Conservation (phyloP, 2,888 invertebrate genomes). For the Trachelus tabidus region DNA sequence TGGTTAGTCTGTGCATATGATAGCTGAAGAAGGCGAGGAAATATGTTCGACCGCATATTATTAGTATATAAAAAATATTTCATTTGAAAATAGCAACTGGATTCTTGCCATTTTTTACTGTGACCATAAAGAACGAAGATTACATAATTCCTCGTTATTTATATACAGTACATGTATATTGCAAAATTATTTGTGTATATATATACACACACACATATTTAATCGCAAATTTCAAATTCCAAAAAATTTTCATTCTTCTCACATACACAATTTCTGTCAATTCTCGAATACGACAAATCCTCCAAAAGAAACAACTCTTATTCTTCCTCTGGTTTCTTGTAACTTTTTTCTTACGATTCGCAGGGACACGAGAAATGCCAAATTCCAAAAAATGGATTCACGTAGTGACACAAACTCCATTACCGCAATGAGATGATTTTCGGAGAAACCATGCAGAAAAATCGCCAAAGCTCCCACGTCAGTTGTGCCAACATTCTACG, state of each 20-base stretch:
- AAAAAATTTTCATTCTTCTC: background rate
- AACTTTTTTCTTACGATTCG: background rate
- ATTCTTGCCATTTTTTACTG: background rate
- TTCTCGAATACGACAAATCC: background rate
- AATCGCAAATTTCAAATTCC: background rate
- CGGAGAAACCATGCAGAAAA: background rate
- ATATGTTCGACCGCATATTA: conserved; percentile 4
- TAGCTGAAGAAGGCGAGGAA: conserved; percentile 19
- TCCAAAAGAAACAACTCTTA: background rate
- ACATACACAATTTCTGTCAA: background rate
- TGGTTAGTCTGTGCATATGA: conserved; percentile 27
- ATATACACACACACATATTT: background rate
- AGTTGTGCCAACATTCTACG: background rate
- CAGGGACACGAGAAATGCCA: background rate
- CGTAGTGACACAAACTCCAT: background rate
- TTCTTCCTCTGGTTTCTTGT: background rate
- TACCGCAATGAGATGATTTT: background rate
- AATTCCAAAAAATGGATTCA: background rate
- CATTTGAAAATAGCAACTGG: background rate
- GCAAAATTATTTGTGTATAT: background rate
- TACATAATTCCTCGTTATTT: background rate
- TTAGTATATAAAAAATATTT: background rate
- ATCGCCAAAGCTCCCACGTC: background rate
- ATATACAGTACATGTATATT: background rate
- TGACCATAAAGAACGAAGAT: background rate